A percentile compares a stretch with the other conserved stretches of the same genome.
These are phyloP conservation scores for Sympetrum striolatum DNA, from an alignment of 2,888 invertebrate species.

Conservation along the genomic window DNA sequence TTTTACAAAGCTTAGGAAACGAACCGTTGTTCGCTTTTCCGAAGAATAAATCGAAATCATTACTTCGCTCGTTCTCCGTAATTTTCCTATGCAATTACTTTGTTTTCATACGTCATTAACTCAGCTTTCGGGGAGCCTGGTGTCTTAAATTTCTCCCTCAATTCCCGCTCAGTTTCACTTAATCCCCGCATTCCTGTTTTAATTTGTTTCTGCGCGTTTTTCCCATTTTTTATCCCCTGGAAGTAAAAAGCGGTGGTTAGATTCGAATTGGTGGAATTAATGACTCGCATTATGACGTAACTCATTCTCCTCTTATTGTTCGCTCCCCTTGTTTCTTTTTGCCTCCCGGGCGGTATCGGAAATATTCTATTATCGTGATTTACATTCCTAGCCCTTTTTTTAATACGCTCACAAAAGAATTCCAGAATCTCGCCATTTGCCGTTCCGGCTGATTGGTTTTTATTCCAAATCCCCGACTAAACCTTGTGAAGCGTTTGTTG, in stretches of 20 bases:
- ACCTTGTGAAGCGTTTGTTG: background rate
- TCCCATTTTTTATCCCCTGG: background rate
- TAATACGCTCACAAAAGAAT: background rate
- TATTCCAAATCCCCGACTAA: background rate
- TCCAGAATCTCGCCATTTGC: background rate
- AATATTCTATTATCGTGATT: background rate
- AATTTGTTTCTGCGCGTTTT: background rate
- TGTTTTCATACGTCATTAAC: background rate
- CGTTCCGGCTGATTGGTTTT: background rate
- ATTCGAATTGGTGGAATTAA: background rate
- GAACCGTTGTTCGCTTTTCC: too few species aligned
- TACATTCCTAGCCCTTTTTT: background rate
- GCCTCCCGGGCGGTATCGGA: background rate
- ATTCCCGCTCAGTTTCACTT: background rate
- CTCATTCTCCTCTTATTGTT: background rate
- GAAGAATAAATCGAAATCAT: too few species aligned
- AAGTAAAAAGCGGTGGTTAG: background rate
- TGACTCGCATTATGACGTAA: slow-evolving; percentile 6
- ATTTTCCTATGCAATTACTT: too few species aligned
- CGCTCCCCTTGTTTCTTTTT: background rate
- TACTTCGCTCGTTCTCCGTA: too few species aligned
- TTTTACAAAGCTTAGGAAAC: too few species aligned
- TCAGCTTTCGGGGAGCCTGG: background rate
- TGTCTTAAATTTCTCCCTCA: background rate
- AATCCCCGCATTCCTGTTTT: background rate